Evolutionary conservation across 2,888 invertebrate species (phyloP), one percentile per base, ranked within the genome.

Genomic region (Lasioglossum pauxillum): DNA sequence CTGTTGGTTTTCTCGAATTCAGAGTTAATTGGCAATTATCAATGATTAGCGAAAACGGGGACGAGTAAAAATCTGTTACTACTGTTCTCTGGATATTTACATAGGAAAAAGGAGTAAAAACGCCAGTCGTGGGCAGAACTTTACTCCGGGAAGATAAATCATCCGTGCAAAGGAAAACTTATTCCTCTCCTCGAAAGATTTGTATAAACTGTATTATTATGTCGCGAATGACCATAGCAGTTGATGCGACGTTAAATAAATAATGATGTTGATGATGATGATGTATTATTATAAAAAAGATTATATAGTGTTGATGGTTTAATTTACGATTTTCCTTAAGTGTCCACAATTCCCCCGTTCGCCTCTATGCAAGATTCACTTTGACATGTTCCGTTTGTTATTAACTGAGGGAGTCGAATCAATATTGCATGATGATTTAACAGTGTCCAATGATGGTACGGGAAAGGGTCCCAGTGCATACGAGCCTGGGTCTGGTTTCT

Each of bases 21-120:
- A 41, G n/a, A 71, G 71, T 71, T 41, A 71, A 38, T 71, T 71
- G 71, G 41, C 38, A 71, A 71, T 71, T 71, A 41, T 38, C 41
- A n/a, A 14, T n/a, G 41, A 41, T 71, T n/a, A n/a, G n/a, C 23
- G 10, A 5, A 41, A 4, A 23, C 38, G 23, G 8, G 8, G 4
- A 10, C 10, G 35, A 38, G 23, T 38, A 19, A 23, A 69, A 35
- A 35, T 69, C 3, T 69, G 23, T 35, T 23, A 3, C 38, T 12
- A 38, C 23, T 7, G 19, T 64, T 8, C 7, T 7, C 4, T 10
- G 35, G n/a, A 57, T n/a, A 57, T 57, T n/a, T n/a, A n/a, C 12
- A 57, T 23, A 23, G 23, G 10, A 53, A 23, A 23, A 23, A 2
- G 49, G 8, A 4, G 14, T 14, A 44, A 44, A 44, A 44, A 12